A percentile compares a stretch with the other conserved stretches of the same genome.
These are phyloP conservation scores for Philereme vetulata DNA, from an alignment of 2,888 invertebrate genomes.

Conservation along the genomic window DNA sequence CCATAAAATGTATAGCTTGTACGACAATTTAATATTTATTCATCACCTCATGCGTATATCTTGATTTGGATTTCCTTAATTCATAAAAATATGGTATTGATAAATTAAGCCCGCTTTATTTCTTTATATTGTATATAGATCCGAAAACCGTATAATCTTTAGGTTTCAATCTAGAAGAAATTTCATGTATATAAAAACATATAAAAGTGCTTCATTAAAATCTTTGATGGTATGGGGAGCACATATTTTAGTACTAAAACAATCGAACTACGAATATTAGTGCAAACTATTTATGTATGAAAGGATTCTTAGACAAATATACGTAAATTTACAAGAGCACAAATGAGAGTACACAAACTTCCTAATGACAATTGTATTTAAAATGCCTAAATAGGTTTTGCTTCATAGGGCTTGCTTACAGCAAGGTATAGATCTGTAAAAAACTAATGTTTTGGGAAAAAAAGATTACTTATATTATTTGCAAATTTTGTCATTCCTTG, in stretches of 20 bases:
- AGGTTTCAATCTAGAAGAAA: too few relatives aligned
- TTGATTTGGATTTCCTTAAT: constrained; percentile 30
- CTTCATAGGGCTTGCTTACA: not conserved
- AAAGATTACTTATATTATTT: too few relatives aligned
- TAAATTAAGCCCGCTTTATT: constrained; percentile 4
- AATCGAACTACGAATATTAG: too few relatives aligned
- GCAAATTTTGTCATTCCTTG: too few relatives aligned
- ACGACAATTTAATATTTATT: constrained; percentile 32
- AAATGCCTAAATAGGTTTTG: not conserved
- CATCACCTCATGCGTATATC: constrained; percentile 34
- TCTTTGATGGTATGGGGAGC: not conserved
- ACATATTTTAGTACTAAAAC: not conserved
- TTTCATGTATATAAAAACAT: too few relatives aligned
- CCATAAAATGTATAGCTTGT: constrained; percentile 24
- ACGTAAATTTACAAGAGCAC: not conserved
- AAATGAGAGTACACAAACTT: not conserved
- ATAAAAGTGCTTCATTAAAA: too few relatives aligned
- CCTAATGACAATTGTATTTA: not conserved
- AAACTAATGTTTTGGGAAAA: too few relatives aligned
- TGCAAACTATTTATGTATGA: not conserved
- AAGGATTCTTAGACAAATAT: not conserved
- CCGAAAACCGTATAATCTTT: too few relatives aligned
- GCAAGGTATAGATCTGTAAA: too few relatives aligned
- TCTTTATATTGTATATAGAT: not conserved
- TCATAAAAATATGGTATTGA: constrained; percentile 1